These are phyloP conservation scores for Amphiprion ocellaris DNA, from an alignment of 2,113 vertebrate species.

Conservation along the genomic window DNA sequence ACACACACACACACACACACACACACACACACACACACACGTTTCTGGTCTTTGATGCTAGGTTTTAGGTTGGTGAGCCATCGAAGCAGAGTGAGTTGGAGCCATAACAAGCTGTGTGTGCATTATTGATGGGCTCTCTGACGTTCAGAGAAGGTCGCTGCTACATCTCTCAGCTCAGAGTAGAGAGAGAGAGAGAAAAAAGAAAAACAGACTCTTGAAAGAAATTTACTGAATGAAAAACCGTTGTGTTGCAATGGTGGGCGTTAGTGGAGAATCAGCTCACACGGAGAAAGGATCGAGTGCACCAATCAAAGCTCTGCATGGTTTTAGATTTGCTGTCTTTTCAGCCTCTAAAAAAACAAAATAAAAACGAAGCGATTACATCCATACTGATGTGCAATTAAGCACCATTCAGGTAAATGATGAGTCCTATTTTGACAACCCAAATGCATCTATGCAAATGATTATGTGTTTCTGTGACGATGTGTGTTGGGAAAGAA, in stretches of 20 bases:
- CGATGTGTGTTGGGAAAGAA: slow-evolving; percentile 13
- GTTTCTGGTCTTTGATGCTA: slow-evolving; percentile 67
- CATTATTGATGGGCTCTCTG: slow-evolving; percentile 80
- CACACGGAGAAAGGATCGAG: slow-evolving; percentile 2
- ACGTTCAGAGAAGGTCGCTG: slow-evolving; percentile 57
- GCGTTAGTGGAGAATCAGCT: slow-evolving; percentile 32
- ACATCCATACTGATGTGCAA: slow-evolving; percentile 43
- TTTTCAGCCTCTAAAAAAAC: slow-evolving; percentile 5
- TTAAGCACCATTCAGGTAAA: slow-evolving; percentile 70
- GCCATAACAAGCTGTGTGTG: slow-evolving; percentile 77
- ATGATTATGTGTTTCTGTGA: slow-evolving; percentile 4
- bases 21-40: slow-evolving; percentile 13
- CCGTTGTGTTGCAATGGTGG: slow-evolving; percentile 28
- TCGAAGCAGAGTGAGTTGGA: slow-evolving; percentile 65
- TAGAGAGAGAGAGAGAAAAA: not conserved
- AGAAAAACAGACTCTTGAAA: slow-evolving; percentile 1
- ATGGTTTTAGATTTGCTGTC: not conserved
- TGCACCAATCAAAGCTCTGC: slow-evolving; percentile 7
- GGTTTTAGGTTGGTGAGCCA: slow-evolving; percentile 68
- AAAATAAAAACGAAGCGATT: slow-evolving; percentile 14
- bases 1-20: slow-evolving; percentile 13
- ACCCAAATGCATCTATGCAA: slow-evolving; percentile 44
- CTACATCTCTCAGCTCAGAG: slow-evolving; percentile 55
- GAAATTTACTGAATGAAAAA: slow-evolving; percentile 61
- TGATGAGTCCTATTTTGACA: slow-evolving; percentile 43